These are phyloP conservation scores for Mustela lutreola DNA, from an alignment of 2,113 vertebrate genomes.

Conservation along the genomic window DNA sequence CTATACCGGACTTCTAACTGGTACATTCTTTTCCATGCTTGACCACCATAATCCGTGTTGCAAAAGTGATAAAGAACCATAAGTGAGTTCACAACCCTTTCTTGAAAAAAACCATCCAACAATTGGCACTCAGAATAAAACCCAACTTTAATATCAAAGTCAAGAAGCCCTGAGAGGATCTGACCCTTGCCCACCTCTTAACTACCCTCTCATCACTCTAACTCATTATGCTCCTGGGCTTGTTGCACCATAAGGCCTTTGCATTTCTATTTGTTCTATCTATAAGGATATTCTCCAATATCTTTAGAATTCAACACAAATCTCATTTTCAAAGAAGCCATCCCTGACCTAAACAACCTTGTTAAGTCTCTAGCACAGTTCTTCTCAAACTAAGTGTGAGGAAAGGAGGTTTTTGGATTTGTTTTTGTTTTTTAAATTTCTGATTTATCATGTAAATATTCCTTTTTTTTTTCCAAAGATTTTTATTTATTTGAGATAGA, in stretches of 20 bases:
- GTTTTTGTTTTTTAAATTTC: neutral
- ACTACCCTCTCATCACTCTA: neutral
- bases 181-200: neutral
- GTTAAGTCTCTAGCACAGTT: neutral
- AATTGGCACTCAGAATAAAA: neutral
- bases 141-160: neutral
- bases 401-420: neutral
- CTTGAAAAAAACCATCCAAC: neutral
- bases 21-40: neutral
- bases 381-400: neutral
- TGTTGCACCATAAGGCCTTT: neutral
- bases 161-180: neutral
- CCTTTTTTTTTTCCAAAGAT: neutral
- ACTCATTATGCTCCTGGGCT: neutral
- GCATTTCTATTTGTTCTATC: neutral
- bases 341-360: neutral
- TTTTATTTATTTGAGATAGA: neutral
- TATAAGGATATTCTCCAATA: neutral
- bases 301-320: neutral
- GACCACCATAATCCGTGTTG: neutral
- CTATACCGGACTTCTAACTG: neutral
- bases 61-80: neutral
- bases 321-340: neutral
- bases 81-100: neutral
- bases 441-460: neutral